A percentile compares a stretch with the other conserved stretches of the same genome.
These are phyloP conservation scores for Drosophila rhopaloa DNA, from an alignment of 1,140 invertebrate species.

Conservation along the genomic window DNA sequence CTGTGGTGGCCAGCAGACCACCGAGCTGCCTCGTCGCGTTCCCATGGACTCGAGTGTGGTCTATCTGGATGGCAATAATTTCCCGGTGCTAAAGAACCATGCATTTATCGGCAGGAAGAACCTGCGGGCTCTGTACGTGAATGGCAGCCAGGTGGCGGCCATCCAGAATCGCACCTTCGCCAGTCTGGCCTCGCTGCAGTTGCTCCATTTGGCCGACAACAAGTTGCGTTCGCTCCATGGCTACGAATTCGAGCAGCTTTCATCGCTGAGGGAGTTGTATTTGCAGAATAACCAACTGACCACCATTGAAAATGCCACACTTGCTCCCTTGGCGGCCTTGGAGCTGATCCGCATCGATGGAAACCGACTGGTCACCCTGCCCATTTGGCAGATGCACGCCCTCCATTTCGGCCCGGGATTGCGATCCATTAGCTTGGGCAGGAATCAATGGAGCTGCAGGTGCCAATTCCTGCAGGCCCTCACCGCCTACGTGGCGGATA, in stretches of 20 bases:
- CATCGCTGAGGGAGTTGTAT: conserved; percentile 92
- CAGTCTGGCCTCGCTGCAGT: conserved; percentile 92
- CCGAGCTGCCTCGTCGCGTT: conserved; percentile 92
- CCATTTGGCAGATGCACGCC: conserved; percentile 91
- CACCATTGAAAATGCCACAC: conserved; percentile 92
- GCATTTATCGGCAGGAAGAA: conserved; percentile 96
- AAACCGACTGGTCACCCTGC: conserved; percentile 92
- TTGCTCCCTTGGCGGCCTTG: conserved; percentile 90
- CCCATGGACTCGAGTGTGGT: conserved; percentile 97
- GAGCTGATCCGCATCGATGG: conserved; percentile 93
- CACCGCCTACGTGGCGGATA: conserved; percentile 92
- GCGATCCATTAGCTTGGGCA: conserved; percentile 89
- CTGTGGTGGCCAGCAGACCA: conserved; percentile 91
- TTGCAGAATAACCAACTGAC: conserved; percentile 94
- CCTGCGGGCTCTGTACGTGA: conserved; percentile 93
- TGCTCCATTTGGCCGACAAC: conserved; percentile 94
- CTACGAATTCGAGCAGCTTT: conserved; percentile 95
- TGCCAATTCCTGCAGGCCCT: conserved; percentile 95
- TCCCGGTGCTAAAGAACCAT: conserved; percentile 93
- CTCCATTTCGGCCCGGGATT: conserved; percentile 86
- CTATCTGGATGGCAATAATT: conserved; percentile 95
- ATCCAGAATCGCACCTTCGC: conserved; percentile 97
- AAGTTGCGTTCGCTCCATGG: conserved; percentile 91
- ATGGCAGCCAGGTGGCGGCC: conserved; percentile 92
- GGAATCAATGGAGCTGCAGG: conserved; percentile 95